Base-by-base conservation (phyloP, 1,140 invertebrate species). In the Octopus sinensis region DNA sequence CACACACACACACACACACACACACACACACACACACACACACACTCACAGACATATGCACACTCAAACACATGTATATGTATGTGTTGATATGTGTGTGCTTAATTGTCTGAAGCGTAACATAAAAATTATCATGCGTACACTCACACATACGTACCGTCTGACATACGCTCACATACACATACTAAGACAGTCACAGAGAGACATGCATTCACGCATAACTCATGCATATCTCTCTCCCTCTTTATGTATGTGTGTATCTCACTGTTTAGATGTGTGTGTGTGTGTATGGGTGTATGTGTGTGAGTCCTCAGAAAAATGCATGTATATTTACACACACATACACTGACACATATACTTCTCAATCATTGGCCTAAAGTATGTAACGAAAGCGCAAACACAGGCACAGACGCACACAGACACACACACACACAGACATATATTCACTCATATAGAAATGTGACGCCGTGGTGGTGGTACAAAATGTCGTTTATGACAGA, bases 191-290 rank as follows among this genome's bases (percentile, higher is more conserved):
- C 23, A 23, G 6, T 10, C 23, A 76, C 17, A 43, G 5, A 12
- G 12, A 79, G 10, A 53, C 51, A 78, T 23, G 53, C 17, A 78
- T 79, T 51, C 51, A 79, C 53, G 23, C 51, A 81, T 79, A 51
- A 80, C 7, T 81, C 10, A 12, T 80, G 43, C 23, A 43, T 17
- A 76, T 76, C 7, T 76, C 6, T 23, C 7, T 76, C 7, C 23
- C 6, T 76, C 13, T 81, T 6, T 81, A 54, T 78, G 43, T 81
- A 54, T 79, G 51, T 79, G 43, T 79, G 51, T 81, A 23, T 76
- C 6, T 76, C 6, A 10, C 6, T 76, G 23, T 76, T 10, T 23
- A 76, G 7, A 76, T 62, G 56, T 62, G 17, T 62, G 17, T 62
- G 17, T 62, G 17, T 62, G 56, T 62, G 56, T 62, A 62, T 62